Evolutionary conservation across 2,888 invertebrate species (phyloP).

Genomic region (Mesopsocus fuscifrons): DNA sequence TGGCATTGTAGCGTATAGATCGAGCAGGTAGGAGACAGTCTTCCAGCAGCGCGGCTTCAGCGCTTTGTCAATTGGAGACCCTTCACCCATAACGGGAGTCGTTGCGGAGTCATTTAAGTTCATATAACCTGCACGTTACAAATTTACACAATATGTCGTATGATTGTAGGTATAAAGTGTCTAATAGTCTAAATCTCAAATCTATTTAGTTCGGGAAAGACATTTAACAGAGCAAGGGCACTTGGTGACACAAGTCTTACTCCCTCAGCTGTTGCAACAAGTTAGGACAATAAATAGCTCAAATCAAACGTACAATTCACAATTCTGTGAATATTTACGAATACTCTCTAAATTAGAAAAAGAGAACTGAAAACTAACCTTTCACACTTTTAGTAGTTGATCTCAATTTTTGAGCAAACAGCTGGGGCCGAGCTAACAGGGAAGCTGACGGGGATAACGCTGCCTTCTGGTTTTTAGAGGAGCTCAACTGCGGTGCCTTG

Average conservation of each 20-base stretch:
- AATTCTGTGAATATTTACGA: too few species aligned
- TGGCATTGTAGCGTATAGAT: conserved; percentile 85
- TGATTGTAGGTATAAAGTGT: too few species aligned
- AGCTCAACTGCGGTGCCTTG: conserved; percentile 20
- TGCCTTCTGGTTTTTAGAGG: conserved; percentile 22
- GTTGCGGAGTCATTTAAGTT: conserved; percentile 57
- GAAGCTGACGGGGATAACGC: conserved; percentile 35
- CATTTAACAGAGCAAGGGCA: too few species aligned
- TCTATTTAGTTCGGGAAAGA: too few species aligned
- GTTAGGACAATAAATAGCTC: too few species aligned
- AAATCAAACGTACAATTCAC: too few species aligned
- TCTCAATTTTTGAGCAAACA: conserved; percentile 70
- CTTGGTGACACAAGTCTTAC: too few species aligned
- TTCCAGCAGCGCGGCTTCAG: conserved; percentile 77
- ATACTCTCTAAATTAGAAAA: too few species aligned
- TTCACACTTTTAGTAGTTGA: conserved; percentile 72
- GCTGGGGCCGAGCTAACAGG: conserved; percentile 50
- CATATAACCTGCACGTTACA: conserved; percentile 40
- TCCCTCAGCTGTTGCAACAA: too few species aligned
- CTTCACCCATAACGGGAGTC: conserved; percentile 41
- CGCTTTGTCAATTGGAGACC: not conserved
- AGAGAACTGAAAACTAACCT: too few species aligned
- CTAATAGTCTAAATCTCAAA: too few species aligned
- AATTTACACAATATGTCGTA: too few species aligned
- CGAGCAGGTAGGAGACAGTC: conserved; percentile 78